Base-by-base conservation (phyloP, 2,113 vertebrate genomes). In the Falco punctatus region DNA sequence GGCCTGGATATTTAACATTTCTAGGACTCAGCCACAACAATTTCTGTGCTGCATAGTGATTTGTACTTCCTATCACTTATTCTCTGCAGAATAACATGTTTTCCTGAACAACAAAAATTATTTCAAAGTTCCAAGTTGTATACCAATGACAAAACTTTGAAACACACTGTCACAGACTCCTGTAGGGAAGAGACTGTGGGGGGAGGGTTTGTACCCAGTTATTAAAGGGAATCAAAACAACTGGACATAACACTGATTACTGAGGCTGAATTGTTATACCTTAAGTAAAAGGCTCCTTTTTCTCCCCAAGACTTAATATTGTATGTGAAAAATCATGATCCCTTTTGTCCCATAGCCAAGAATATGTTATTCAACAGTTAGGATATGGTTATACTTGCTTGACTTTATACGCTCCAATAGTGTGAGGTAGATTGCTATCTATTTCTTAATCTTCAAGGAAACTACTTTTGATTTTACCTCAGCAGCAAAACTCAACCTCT, bases 381-480 rank as follows among this genome's bases (percentile, higher is more conserved):
- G 32, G 20, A 21, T 73, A 48, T 38, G 33, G 23, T 49, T 40
- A 44, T 32, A 4, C 8, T 71, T 75, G 54, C 11, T 57, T 55
- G 28, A 70, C 26, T 84, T 90, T 35, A 40, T 18, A 69, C 1
- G 3, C 11, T 33, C 15, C 38, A 61, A 1, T 40, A 24, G 4
- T 70, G 7, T 0, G 0, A 19, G 35, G 33, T 38, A 5, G 27
- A 30, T 64, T 64, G 18, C 2, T 22, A 7, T 52, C 4, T 32
- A 15, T 59, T 81, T 72, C 15, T 9, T 46, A 81, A 59, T 81
- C 65, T 87, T 70, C 26, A 70, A 65, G n/a, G 2, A 42, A 57
- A 38, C 4, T 32, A 20, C 9, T 26, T 40, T 51, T 81, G 21
- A 10, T 38, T 67, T 83, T 49, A 67, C 15, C 21, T 66, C 17